Evolutionary conservation across 1,140 invertebrate genomes (phyloP), one percentile per base, ranked within the genome.

Genomic region (Lycorma delicatula): DNA sequence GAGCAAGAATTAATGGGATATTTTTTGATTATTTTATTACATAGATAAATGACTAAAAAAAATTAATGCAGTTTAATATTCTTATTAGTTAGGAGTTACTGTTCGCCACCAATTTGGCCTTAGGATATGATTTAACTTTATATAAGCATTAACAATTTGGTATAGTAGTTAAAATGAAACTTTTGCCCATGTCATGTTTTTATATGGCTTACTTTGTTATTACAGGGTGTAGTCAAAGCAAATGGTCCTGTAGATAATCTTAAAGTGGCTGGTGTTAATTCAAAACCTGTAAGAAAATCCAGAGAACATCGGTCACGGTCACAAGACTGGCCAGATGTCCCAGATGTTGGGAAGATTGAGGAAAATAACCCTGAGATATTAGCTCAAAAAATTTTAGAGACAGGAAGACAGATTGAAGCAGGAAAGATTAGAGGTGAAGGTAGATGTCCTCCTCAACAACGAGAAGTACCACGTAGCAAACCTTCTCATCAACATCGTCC

Each of bases 321-420:
- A 1, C 89, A 92, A 70, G 89, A 93, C 66, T 93, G 89, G 89
- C 89, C 90, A 0, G 88, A 91, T 61, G 86, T 93, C 23, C 89
- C 89, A 0, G 88, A 91, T 62, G 82, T 92, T 27, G 89, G 85
- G 2, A 92, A 91, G 71, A 93, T 93, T 57, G 86, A 92, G 65
- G 91, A 93, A 66, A 90, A 91, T 65, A 92, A 93, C 76, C 91
- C 89, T 0, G 90, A 93, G 71, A 81, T 92, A 38, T 71, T 93
- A 13, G 89, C 90, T 0, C 86, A 89, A 70, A 93, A 93, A 68
- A 92, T 93, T 59, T 72, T 93, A 16, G 90, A 93, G 70, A 91
- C 87, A 0, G 89, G 89, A 3, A 75, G 89, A 1, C 87, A 91
- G 71, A 87, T 92, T 47, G 89, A 93, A 70, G 88, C 87, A 7